Percentiles rank a stretch among this genome's conserved stretches.
phyloP scores from a whole-genome alignment of 1,140 invertebrate species.

The Macrotrachela quadricornifera region DNA sequence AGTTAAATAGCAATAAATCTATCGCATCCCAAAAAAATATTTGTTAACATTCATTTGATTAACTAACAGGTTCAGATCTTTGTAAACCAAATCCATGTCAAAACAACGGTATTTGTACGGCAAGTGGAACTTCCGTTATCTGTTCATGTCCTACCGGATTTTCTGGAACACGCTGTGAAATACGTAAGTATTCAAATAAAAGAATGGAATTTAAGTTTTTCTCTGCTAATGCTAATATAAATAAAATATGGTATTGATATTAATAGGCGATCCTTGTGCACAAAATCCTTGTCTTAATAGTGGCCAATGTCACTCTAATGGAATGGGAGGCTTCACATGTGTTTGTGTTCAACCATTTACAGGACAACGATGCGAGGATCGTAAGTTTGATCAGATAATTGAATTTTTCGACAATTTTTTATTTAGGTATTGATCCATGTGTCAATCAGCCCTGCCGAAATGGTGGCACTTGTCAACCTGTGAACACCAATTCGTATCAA shows the following conservation, averaged over 20 bases:
- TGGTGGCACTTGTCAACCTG: neutral
- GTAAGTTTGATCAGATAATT: neutral
- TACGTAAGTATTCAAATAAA: neutral
- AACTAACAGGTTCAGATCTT: neutral
- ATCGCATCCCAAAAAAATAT: too few relatives aligned
- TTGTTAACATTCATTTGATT: too few relatives aligned
- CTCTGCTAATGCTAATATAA: neutral
- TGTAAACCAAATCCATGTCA: slow-evolving; percentile 4
- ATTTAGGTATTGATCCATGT: slow-evolving; percentile 6
- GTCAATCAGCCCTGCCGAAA: slow-evolving; percentile 16
- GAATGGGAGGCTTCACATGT: slow-evolving; percentile 13
- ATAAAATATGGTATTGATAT: neutral
- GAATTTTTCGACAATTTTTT: neutral
- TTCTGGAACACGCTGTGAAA: neutral
- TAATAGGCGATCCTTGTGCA: neutral
- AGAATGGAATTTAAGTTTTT: neutral
- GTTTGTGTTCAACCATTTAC: slow-evolving; percentile 1
- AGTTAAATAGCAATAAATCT: neutral
- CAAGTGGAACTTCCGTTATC: neutral
- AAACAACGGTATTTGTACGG: slow-evolving; percentile 3
- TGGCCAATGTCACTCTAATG: neutral
- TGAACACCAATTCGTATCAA: neutral
- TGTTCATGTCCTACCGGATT: neutral
- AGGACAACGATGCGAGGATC: slow-evolving; percentile 3
- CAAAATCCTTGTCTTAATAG: slow-evolving; percentile 5